phyloP scores from a whole-genome alignment of 1,140 invertebrate species.

The Ridgeia piscesae region DNA sequence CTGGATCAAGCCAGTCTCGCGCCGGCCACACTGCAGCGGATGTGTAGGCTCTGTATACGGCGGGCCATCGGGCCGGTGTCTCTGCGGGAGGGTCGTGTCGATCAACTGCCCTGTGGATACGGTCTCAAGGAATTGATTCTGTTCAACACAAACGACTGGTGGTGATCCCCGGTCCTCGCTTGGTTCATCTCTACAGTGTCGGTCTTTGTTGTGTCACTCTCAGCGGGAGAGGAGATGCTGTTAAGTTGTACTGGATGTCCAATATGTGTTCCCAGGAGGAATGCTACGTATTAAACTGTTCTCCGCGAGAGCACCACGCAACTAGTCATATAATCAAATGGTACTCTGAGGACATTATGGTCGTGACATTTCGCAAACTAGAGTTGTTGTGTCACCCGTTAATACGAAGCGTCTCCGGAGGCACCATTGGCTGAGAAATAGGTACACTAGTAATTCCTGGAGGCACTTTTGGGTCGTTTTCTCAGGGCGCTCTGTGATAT shows the following conservation, averaged over 20 bases:
- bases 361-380: too few relatives aligned
- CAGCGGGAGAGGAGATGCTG: too few relatives aligned
- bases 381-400: too few relatives aligned
- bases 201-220: background rate
- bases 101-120: background rate
- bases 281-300: too few relatives aligned
- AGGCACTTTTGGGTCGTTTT: too few relatives aligned
- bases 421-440: too few relatives aligned
- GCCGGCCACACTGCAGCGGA: background rate
- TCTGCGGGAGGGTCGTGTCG: background rate
- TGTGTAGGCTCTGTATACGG: background rate
- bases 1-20: background rate
- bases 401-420: too few relatives aligned
- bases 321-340: too few relatives aligned
- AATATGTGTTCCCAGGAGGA: background rate
- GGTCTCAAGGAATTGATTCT: background rate
- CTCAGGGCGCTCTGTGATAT: too few relatives aligned
- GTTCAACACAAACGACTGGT: conserved; percentile 4
- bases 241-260: background rate
- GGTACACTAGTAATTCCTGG: too few relatives aligned
- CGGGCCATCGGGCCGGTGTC: background rate
- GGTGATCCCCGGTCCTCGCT: background rate
- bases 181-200: background rate
- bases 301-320: too few relatives aligned
- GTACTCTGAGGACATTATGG: too few relatives aligned